Percentiles rank a stretch among this genome's conserved stretches.
Evolutionary conservation across 2,888 invertebrate species (phyloP).

Genomic region (Galerucella nymphaeae): DNA sequence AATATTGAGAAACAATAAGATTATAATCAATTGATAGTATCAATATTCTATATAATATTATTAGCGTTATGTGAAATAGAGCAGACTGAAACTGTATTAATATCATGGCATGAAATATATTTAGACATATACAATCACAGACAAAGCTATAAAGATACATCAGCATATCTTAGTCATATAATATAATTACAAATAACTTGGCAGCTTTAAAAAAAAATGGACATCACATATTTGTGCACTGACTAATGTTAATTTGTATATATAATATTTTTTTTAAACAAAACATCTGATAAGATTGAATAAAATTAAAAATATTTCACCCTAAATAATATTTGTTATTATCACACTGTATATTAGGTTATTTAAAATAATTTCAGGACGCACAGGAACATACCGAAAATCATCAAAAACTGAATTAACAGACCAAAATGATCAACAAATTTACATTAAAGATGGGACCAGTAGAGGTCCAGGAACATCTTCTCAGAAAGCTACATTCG

Average conservation of each 20-base stretch:
- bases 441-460: constrained; percentile 51
- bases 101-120: background rate
- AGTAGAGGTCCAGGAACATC: constrained; percentile 61
- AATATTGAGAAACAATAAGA: background rate
- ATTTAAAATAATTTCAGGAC: constrained; percentile 59
- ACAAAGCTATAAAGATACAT: background rate
- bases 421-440: constrained; percentile 56
- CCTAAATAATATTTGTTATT: too few relatives aligned
- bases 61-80: too few relatives aligned
- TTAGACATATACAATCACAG: background rate
- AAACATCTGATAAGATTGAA: too few relatives aligned
- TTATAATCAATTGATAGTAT: background rate
- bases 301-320: too few relatives aligned
- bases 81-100: too few relatives aligned
- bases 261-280: too few relatives aligned
- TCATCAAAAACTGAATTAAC: constrained; percentile 61
- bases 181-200: background rate
- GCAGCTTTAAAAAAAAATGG: background rate
- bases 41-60: too few relatives aligned
- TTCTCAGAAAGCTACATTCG: constrained; percentile 53
- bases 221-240: too few relatives aligned
- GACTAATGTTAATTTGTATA: too few relatives aligned
- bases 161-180: background rate
- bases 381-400: constrained; percentile 66
- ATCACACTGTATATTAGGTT: background rate